Evolutionary conservation across 2,113 vertebrate genomes (phyloP), one percentile per base, ranked within the genome.

Genomic region (Solea solea): DNA sequence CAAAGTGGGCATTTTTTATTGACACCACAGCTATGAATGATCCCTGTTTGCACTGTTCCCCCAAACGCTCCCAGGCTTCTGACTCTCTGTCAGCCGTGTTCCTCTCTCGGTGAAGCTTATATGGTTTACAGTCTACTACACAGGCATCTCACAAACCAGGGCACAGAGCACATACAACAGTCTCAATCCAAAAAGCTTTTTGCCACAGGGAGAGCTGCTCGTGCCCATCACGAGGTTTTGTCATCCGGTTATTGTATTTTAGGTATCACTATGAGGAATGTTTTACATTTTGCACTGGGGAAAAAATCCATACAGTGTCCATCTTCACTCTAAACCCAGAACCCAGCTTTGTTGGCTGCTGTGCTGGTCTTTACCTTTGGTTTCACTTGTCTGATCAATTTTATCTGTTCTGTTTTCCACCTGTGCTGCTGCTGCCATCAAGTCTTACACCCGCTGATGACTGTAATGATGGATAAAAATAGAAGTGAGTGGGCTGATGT

Each of bases 401-500:
- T 25, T 49, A 61, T 61, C 42, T 12, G 9, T 48, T 73, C 3
- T 60, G 8, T 63, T 64, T 72, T 72, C 65, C 82, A 86, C 83
- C 85, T 80, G 66, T 52, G 69, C 46, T 65, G 45, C 69, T 45
- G 80, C 66, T 42, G 78, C 81, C 46, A 39, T 85, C 46, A 54
- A 50, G 67, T 63, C 44, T 85, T 80, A 70, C 68, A 14, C 62
- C 69, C 61, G 40, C 64, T 71, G 80, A 89, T 82, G 84, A 81
- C 74, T 73, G 59, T 80, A 76, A 86, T 77, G 73, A 86, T 46
- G 74, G 63, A 62, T 80, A 81, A 79, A 90, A 88, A 90, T 82
- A 85, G 81, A 45, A 64, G 1, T 9, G 74, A 72, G 80, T 69
- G 67, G 74, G 83, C 56, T 44, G 69, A 51, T 75, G 73, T 60